phyloP scores from a whole-genome alignment of 2,797 vertebrate species.

The Girardinus metallicus region DNA sequence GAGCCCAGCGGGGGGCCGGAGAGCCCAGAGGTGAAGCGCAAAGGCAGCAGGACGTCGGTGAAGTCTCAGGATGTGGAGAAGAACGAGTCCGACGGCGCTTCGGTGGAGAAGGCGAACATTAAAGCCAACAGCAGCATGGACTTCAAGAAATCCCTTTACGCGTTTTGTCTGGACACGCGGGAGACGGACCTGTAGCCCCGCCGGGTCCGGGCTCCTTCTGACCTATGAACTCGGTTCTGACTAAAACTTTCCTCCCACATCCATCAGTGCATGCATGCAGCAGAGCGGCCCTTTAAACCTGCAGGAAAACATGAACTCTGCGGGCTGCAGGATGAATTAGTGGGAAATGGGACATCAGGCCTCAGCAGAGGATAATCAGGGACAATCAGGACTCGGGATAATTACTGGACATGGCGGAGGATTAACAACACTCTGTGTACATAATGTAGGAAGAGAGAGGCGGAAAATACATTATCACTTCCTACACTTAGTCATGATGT shows the following conservation, averaged over 20 bases:
- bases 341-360: slow-evolving; percentile 17
- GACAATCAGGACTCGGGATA: slow-evolving; percentile 45
- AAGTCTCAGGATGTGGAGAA: slow-evolving; percentile 85
- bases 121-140: slow-evolving; percentile 91
- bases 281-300: slow-evolving; percentile 43
- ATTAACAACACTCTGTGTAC: slow-evolving; percentile 62
- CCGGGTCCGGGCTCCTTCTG: slow-evolving; percentile 41
- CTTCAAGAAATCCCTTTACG: slow-evolving; percentile 91
- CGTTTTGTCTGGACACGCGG: slow-evolving; percentile 90
- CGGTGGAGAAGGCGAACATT: slow-evolving; percentile 85
- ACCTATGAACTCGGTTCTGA: slow-evolving; percentile 9
- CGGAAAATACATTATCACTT: slow-evolving; percentile 27
- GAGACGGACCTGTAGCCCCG: slow-evolving; percentile 90
- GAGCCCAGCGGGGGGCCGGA: slow-evolving; percentile 78
- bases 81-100: slow-evolving; percentile 69
- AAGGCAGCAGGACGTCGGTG: slow-evolving; percentile 80
- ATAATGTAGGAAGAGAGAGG: slow-evolving; percentile 35
- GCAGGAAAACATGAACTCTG: slow-evolving; percentile 2
- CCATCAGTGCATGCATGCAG: slow-evolving; percentile 26
- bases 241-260: slow-evolving; percentile 41
- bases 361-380: slow-evolving; percentile 41
- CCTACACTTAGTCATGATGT: slow-evolving; percentile 54
- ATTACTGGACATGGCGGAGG: slow-evolving; percentile 54
- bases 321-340: slow-evolving; percentile 20
- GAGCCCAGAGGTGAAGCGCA: slow-evolving; percentile 80